Percentiles rank a stretch among this genome's conserved stretches.
Evolutionary conservation across 2,888 invertebrate species (phyloP).

Genomic region (Romanomermis culicivorax): DNA sequence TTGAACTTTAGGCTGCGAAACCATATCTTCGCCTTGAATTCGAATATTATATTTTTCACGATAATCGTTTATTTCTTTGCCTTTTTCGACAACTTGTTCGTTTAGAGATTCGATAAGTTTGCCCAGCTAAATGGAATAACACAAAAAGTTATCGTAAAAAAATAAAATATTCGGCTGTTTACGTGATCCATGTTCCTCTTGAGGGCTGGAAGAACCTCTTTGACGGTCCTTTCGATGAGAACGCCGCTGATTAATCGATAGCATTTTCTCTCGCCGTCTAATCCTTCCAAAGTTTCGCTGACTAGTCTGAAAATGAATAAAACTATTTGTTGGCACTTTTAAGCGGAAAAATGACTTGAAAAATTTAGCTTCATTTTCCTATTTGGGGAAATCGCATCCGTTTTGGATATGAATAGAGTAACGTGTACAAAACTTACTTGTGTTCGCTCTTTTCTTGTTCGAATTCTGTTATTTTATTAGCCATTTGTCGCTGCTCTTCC

Average conservation of each 20-base stretch:
- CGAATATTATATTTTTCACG: slow-evolving; percentile 70
- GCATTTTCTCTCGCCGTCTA: slow-evolving; percentile 62
- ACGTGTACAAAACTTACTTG: slow-evolving; percentile 48
- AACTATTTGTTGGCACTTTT: neutral
- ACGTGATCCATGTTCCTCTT: slow-evolving; percentile 52
- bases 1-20: no score
- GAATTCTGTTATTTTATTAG: slow-evolving; percentile 67
- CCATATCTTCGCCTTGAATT: slow-evolving; percentile 32
- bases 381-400: no score
- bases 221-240: slow-evolving; percentile 70
- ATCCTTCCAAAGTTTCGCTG: slow-evolving; percentile 66
- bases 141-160: no score
- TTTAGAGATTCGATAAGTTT: slow-evolving; percentile 55
- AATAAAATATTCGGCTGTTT: no score
- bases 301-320: slow-evolving; percentile 47
- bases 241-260: slow-evolving; percentile 82
- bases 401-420: no score
- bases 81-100: slow-evolving; percentile 61
- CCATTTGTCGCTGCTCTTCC: slow-evolving; percentile 61
- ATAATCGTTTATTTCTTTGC: slow-evolving; percentile 69
- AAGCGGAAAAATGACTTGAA: no score
- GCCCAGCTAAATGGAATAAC: slow-evolving; percentile 39
- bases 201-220: slow-evolving; percentile 66
- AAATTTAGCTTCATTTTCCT: no score
- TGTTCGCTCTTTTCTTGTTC: slow-evolving; percentile 87